Evolutionary conservation across 2,797 vertebrate species (phyloP), one percentile per base, ranked within the genome.

Genomic region (Crocodylus rhombifer): DNA sequence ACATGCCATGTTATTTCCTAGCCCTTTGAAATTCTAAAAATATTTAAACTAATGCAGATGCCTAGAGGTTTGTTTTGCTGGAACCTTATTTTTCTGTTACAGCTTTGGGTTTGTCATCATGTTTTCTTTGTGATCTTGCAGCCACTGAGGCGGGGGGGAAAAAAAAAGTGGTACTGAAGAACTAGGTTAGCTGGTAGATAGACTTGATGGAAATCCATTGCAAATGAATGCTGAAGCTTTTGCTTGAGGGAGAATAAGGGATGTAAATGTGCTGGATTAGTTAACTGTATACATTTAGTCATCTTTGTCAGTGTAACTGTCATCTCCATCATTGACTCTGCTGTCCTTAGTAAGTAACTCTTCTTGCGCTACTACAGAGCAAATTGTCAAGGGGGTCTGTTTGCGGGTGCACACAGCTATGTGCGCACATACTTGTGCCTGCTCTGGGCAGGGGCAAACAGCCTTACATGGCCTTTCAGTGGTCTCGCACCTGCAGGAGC

Each of bases 391-490:
- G 81, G 15, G 33, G 20, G 13, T 36, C 30, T 69, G 67, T 21
- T 69, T 71, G 67, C 7, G 20, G 12, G 7, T 30, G 64, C n/a
- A 67, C n/a, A 67, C 15, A 67, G 30, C 64, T 30, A 9, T 30
- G 64, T 11, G 15, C n/a, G 11, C 11, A 42, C 42, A 42, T 42
- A 42, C 42, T 42, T 42, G 42, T 42, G 42, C 42, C 21, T 13
- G 5, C 25, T 21, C 7, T 42, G 21, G 2, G 7, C 17, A 16
- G 30, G 8, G 56, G 5, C 1, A 3, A 15, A 4, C 4, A 2
- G 58, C 82, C 55, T 21, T 0, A 1, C 4, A 2, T 2, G 20
- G 18, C 0, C 0, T 28, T 56, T 4, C 36, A 56, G 42, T 30
- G 56, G 36, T 16, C 42, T 56, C 21, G 13, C 67, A 69, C n/a